Conservation (phyloP, 2,797 vertebrate species). For the Hoplostethus mediterraneus region DNA sequence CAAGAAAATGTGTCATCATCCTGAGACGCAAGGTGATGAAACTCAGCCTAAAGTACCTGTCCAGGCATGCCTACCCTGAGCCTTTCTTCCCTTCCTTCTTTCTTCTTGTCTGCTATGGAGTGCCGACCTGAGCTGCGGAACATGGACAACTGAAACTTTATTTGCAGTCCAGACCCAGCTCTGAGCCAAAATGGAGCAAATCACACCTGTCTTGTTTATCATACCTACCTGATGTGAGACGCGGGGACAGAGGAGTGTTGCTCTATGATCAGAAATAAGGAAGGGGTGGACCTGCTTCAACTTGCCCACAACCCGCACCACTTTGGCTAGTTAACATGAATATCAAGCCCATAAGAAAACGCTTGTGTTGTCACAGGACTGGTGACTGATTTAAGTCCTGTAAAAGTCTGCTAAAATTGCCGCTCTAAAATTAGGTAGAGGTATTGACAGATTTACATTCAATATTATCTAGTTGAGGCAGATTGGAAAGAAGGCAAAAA, state of each 20-base stretch:
- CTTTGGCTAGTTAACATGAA: slow-evolving; percentile 25
- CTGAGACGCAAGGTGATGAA: not conserved
- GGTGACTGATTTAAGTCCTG: not conserved
- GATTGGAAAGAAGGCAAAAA: too few relatives aligned
- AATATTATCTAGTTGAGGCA: too few relatives aligned
- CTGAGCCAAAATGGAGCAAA: slow-evolving; percentile 36
- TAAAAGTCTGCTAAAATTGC: too few relatives aligned
- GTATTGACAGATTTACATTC: too few relatives aligned
- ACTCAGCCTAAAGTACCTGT: slow-evolving; percentile 46
- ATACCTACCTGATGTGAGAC: slow-evolving; percentile 44
- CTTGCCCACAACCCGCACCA: slow-evolving; percentile 11
- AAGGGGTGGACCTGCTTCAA: slow-evolving; percentile 41
- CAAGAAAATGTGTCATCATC: slow-evolving; percentile 9
- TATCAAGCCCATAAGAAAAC: slow-evolving; percentile 18
- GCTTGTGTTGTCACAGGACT: slow-evolving; percentile 6
- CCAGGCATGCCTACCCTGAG: slow-evolving; percentile 42
- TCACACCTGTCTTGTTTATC: slow-evolving; percentile 50
- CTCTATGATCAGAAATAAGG: slow-evolving; percentile 21
- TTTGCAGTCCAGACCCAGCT: slow-evolving; percentile 34
- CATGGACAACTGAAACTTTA: slow-evolving; percentile 19
- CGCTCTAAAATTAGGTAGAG: too few relatives aligned
- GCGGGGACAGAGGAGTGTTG: slow-evolving; percentile 10
- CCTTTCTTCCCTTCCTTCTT: slow-evolving; percentile 21
- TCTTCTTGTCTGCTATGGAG: not conserved
- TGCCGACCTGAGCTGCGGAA: slow-evolving; percentile 11